Evolutionary conservation across 2,888 invertebrate species (phyloP), one percentile per base, ranked within the genome.

Genomic region (Hartigia nigra): DNA sequence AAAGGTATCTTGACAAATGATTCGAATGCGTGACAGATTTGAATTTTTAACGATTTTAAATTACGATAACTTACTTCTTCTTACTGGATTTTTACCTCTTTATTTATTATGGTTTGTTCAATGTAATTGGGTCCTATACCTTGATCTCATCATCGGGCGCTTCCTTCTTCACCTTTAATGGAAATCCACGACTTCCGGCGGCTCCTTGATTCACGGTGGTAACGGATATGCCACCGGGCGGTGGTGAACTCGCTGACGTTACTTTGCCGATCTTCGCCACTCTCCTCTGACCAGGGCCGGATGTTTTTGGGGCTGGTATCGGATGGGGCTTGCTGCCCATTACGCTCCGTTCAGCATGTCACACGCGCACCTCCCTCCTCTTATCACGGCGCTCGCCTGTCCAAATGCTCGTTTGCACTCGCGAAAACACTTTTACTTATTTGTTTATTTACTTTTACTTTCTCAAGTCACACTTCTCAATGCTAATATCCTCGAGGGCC

Each of bases 111-210:
- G 14, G 5, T 39, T 37, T 14, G 14, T 39, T 55, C 9, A 55
- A 55, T 2, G 55, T 14, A 23, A 9, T 55, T 23, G 9, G 55
- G 55, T 9, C 14, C 23, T 72, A 88, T 92, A 96, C 96, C 94
- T 95, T 95, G 91, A 96, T 96, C 92, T 96, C 96, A 92, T 96
- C 95, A 92, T 95, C 95, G 81, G 93, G 92, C 86, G 94, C 93
- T 91, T 96, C 95, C 91, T 95, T 95, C 92, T 96, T 96, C 85
- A 95, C 93, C 88, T 91, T 92, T 74, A 92, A 87, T 81, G 35
- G 32, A 70, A 77, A 34, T 32, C 72, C 72, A 31, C 72, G 31
- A 72, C 72, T 32, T 72, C 72, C 72, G 31, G 31, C 12, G 72
- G 32, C 32, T 23, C 31, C 55, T 55, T 55, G 32, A 32, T 72